phyloP scores from a whole-genome alignment of 2,113 vertebrate genomes.

The Gadus macrocephalus region DNA sequence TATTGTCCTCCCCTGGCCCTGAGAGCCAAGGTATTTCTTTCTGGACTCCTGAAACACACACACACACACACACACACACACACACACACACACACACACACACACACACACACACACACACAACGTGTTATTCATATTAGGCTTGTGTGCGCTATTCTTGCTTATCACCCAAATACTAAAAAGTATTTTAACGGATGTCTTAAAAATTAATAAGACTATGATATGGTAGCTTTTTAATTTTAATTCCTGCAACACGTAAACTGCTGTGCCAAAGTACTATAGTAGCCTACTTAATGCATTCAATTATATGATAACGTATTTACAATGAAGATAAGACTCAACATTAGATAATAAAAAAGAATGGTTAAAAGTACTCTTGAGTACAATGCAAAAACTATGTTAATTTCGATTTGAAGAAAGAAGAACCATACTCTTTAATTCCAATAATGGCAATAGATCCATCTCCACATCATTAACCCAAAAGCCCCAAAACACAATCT shows the following conservation, averaged over 20 bases:
- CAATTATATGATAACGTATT: no score
- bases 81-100: conserved; percentile 51
- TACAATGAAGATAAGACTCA: not conserved
- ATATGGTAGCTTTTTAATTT: no score
- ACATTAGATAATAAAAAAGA: not conserved
- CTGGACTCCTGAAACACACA: conserved; percentile 62
- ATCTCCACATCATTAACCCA: no score
- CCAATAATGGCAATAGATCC: conserved; percentile 10
- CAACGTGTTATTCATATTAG: conserved; percentile 72
- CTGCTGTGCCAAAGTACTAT: no score
- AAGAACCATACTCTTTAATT: not conserved
- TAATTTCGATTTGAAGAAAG: conserved; percentile 3
- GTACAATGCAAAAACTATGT: not conserved
- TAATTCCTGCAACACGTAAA: no score
- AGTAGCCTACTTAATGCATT: no score
- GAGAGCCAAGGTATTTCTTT: conserved; percentile 71
- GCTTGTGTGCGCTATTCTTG: conserved; percentile 47
- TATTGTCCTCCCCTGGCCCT: conserved; percentile 67
- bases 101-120: conserved; percentile 52
- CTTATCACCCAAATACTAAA: conserved; percentile 23
- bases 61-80: conserved; percentile 35
- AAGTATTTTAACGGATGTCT: conserved; percentile 17
- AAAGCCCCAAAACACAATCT: no score
- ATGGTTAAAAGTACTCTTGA: not conserved
- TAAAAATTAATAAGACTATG: no score